Conservation (phyloP, 2,888 invertebrate species). For the Pristionchus mayeri region DNA sequence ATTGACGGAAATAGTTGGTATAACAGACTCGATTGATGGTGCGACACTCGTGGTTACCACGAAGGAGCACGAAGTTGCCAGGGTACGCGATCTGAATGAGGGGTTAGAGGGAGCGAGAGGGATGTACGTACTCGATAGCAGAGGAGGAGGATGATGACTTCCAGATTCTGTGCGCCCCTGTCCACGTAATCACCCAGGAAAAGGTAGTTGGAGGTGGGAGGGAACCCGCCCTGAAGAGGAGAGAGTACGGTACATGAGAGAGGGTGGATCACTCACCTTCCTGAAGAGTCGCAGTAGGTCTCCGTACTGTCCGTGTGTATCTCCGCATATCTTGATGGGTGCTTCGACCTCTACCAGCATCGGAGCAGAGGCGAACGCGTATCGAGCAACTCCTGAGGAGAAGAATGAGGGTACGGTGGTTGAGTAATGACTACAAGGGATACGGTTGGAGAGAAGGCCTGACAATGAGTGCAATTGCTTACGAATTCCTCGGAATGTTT, state of each 20-base stretch:
- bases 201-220: conserved; percentile 64
- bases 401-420: neutral
- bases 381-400: conserved; percentile 52
- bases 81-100: conserved; percentile 55
- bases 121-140: conserved; percentile 51
- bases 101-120: too few relatives aligned
- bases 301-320: conserved; percentile 60
- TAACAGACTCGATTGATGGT: conserved; percentile 54
- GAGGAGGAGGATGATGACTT: conserved; percentile 58
- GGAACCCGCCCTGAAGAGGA: conserved; percentile 59
- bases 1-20: neutral
- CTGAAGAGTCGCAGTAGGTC: conserved; percentile 60
- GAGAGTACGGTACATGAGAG: too few relatives aligned
- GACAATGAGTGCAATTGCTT: too few relatives aligned
- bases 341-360: conserved; percentile 57
- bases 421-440: too few relatives aligned
- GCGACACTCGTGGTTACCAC: conserved; percentile 65
- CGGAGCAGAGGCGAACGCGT: conserved; percentile 52
- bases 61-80: conserved; percentile 64
- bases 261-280: conserved; percentile 43
- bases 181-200: conserved; percentile 69
- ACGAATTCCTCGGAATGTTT: too few relatives aligned
- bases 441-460: too few relatives aligned
- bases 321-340: conserved; percentile 59
- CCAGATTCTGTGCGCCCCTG: conserved; percentile 59